Evolutionary conservation across 2,113 vertebrate genomes (phyloP).

Genomic region (Oncorhynchus tshawytscha): DNA sequence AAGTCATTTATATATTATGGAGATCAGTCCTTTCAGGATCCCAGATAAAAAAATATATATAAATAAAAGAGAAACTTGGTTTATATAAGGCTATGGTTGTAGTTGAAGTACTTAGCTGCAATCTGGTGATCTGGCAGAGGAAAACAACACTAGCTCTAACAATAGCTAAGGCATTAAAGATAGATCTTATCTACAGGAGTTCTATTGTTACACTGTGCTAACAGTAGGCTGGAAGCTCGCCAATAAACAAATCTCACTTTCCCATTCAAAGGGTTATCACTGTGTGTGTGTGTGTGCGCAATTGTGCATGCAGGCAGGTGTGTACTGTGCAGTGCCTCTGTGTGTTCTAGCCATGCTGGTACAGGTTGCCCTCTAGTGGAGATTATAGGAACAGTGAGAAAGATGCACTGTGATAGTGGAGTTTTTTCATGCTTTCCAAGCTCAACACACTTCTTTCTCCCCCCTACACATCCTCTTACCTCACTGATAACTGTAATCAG

Average conservation of each 20-base stretch:
- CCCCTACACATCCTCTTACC: neutral
- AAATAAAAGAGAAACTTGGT: no score
- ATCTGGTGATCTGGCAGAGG: constrained; percentile 3
- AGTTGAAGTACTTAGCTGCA: no score
- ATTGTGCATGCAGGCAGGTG: no score
- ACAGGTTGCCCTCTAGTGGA: no score
- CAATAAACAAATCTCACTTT: neutral
- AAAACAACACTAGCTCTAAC: constrained; percentile 33
- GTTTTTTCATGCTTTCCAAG: no score
- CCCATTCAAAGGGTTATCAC: neutral
- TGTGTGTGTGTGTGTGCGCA: neutral
- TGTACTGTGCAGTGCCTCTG: neutral
- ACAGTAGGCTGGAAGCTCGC: constrained; percentile 30
- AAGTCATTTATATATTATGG: no score
- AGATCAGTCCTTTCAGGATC: no score
- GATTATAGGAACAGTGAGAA: no score
- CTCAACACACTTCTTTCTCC: neutral
- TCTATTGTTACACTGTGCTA: constrained; percentile 40
- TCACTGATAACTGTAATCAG: no score
- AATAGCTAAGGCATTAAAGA: constrained; percentile 26
- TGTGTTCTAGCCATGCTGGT: neutral
- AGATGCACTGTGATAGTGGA: no score
- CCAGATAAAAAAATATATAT: no score
- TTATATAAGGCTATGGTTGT: no score
- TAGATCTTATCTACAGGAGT: constrained; percentile 5